Base-by-base conservation (phyloP, 1,140 invertebrate genomes). In the Trichonephila clavata region DNA sequence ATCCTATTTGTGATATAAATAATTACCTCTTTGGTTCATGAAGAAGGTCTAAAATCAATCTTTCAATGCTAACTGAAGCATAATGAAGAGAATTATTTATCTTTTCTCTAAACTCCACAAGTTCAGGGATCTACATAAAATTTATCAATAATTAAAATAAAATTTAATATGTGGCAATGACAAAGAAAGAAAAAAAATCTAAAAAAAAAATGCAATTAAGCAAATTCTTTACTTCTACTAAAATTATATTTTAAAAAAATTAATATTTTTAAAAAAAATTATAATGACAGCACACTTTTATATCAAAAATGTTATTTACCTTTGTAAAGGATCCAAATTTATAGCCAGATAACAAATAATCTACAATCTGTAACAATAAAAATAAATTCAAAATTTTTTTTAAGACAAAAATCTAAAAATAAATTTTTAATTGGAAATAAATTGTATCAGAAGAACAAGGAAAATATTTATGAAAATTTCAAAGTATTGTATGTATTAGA, bases 301-400 rank as follows among this genome's bases (percentile, higher is more conserved):
- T 18, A 61, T 18, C 21, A 21, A 18, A 61, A 84, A 57, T 21
- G 18, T 86, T 60, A 93, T 95, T 95, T 94, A 96, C 96, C 96
- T 99, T 99, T 88, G 97, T 97, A 96, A 99, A 99, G 65, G 98
- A 98, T 20, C 98, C 98, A 96, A 97, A 99, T 95, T 99, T 99
- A 96, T 99, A 99, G 4, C 98, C 98, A 95, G 98, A 97, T 39
- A 98, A 98, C 87, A 99, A 96, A 95, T 98, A 98, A 96, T 99
- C 98, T 80, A 98, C 97, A 95, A 98, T 98, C 98, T 98, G 96
- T 65, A 96, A 96, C 59, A 90, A 95, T 95, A 88, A 94, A 95
- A 95, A 93, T 95, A 94, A 94, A 50, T 27, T 50, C 86, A 77
- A 43, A 32, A 61, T 77, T 89, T 59, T 57, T 14, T 91, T 20